Conservation (phyloP, 2,797 vertebrate genomes). For the Peromyscus eremicus region DNA sequence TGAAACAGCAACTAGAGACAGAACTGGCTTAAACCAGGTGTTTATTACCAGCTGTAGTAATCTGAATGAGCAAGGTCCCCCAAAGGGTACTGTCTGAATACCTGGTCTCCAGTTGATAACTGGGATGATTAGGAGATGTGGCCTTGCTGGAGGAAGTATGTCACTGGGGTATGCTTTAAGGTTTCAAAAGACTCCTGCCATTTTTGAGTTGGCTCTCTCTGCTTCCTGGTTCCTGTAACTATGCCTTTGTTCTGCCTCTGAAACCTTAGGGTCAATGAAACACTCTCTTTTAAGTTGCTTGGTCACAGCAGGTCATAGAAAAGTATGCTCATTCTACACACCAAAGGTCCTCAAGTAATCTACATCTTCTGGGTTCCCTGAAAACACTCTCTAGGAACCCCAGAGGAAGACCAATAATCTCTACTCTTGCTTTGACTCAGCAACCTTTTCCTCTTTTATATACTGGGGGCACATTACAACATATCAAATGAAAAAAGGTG, state of each 20-base stretch:
- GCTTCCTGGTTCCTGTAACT: not conserved
- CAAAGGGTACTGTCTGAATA: not conserved
- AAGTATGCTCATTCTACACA: not conserved
- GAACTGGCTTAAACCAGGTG: not conserved
- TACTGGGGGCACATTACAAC: not conserved
- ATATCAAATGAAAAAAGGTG: slow-evolving; percentile 34
- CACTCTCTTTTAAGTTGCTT: not conserved
- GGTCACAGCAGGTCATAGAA: not conserved
- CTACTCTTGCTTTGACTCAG: not conserved
- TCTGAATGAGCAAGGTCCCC: not conserved
- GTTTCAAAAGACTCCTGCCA: not conserved
- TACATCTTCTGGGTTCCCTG: not conserved
- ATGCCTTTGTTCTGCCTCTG: not conserved
- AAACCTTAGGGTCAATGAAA: not conserved
- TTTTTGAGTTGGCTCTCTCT: not conserved
- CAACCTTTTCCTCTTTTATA: not conserved
- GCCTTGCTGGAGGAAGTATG: not conserved
- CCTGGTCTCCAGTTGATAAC: not conserved
- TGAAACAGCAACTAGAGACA: not conserved
- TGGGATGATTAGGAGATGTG: not conserved
- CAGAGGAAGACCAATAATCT: not conserved
- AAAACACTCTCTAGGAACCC: slow-evolving; percentile 31
- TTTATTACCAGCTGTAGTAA: not conserved
- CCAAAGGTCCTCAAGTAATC: not conserved
- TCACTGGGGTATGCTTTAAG: not conserved